A percentile compares a stretch with the other conserved stretches of the same genome.
phyloP scores from a whole-genome alignment of 2,888 invertebrate species.

The Netelia inedita region DNA sequence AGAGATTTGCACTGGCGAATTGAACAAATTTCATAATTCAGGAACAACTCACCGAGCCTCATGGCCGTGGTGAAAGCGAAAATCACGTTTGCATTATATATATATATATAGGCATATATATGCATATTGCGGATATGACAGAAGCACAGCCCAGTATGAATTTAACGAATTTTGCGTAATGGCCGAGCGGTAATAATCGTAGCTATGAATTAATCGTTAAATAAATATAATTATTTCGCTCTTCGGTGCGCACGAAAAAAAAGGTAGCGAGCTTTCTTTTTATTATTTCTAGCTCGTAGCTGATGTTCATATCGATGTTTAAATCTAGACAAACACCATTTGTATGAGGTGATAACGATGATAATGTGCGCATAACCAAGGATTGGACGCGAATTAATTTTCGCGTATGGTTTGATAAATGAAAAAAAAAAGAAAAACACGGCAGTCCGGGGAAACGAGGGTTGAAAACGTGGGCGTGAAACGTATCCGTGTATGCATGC shows the following conservation, averaged over 20 bases:
- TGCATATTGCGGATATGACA: conserved; percentile 1
- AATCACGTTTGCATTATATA: not conserved
- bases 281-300: no score
- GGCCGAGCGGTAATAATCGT: not conserved
- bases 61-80: conserved; percentile 22
- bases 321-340: not conserved
- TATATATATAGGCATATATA: not conserved
- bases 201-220: not conserved
- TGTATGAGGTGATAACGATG: not conserved
- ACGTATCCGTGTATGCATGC: no score
- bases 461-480: no score
- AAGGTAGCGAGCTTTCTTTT: no score
- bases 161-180: not conserved
- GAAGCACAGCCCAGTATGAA: not conserved
- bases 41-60: conserved; percentile 41
- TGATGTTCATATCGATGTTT: not conserved
- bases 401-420: no score
- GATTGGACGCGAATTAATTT: no score
- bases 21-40: conserved; percentile 63
- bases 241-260: not conserved
- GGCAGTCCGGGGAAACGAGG: no score
- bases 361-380: not conserved
- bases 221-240: not conserved
- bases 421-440: no score
- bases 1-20: conserved; percentile 49